Percentiles rank a stretch among this genome's conserved stretches.
Conservation (phyloP, 1,140 invertebrate genomes). For the Akabosia matsudoensis region DNA sequence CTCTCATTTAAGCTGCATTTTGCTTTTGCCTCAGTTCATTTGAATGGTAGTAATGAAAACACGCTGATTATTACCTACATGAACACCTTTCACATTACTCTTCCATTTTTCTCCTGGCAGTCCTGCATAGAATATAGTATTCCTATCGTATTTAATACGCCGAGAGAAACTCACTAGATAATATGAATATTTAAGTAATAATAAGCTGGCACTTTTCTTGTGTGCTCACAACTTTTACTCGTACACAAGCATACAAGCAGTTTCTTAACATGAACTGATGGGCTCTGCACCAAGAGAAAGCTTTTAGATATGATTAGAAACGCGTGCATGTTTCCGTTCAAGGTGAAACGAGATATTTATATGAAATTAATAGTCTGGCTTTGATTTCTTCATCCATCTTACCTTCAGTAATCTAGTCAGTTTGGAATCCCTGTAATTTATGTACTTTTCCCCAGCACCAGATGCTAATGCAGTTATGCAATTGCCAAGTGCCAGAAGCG, state of each 20-base stretch:
- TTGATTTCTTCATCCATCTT: background rate
- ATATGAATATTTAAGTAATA: too few species aligned
- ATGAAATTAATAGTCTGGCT: background rate
- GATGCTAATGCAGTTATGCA: conserved; percentile 89
- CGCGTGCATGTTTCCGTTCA: background rate
- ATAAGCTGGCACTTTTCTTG: too few species aligned
- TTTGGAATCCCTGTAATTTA: conserved; percentile 94
- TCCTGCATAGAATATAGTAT: too few species aligned
- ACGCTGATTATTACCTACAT: too few species aligned
- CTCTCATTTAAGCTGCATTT: too few species aligned
- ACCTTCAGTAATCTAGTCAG: conserved; percentile 75
- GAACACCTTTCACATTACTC: too few species aligned
- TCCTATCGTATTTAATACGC: too few species aligned
- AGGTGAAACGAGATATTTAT: background rate
- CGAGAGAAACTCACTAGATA: too few species aligned
- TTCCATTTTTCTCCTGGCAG: too few species aligned
- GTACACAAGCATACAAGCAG: background rate
- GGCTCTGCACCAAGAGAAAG: background rate
- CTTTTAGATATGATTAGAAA: background rate
- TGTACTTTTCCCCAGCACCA: conserved; percentile 72
- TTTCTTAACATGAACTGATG: background rate
- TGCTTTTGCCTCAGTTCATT: too few species aligned
- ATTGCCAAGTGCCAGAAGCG: conserved; percentile 85
- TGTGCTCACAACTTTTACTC: too few species aligned
- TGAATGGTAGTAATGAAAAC: too few species aligned